phyloP scores from a whole-genome alignment of 2,113 vertebrate species.

The Ctenodactylus gundi region DNA sequence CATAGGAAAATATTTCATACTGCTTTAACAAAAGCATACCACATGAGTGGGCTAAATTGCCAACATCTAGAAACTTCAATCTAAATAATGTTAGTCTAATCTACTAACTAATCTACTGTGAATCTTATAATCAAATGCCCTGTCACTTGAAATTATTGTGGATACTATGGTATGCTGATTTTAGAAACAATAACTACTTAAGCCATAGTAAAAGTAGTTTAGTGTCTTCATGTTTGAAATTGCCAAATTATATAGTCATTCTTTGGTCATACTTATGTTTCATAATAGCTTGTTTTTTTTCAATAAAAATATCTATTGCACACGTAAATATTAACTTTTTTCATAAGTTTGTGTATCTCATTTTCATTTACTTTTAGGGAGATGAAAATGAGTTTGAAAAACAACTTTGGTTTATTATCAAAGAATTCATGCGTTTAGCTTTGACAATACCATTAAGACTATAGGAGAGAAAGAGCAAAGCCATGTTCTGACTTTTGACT shows the following conservation, averaged over 20 bases:
- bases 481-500: slow-evolving; percentile 60
- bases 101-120: slow-evolving; percentile 18
- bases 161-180: background rate
- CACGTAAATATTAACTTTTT: background rate
- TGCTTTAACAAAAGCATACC: background rate
- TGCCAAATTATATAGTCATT: background rate
- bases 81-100: background rate
- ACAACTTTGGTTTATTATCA: slow-evolving; percentile 6
- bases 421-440: slow-evolving; percentile 32
- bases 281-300: background rate
- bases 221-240: slow-evolving; percentile 5
- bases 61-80: background rate
- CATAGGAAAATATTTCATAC: background rate
- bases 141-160: background rate
- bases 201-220: background rate
- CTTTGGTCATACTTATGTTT: background rate
- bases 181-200: background rate
- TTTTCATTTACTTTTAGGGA: slow-evolving; percentile 6
- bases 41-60: background rate
- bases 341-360: background rate
- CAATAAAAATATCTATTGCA: background rate
- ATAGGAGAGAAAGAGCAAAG: slow-evolving; percentile 34
- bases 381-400: slow-evolving; percentile 42
- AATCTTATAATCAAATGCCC: background rate
- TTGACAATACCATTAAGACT: slow-evolving; percentile 55